These are phyloP conservation scores for Harpalus rufipes DNA, from an alignment of 2,888 invertebrate species.

Conservation along the genomic window DNA sequence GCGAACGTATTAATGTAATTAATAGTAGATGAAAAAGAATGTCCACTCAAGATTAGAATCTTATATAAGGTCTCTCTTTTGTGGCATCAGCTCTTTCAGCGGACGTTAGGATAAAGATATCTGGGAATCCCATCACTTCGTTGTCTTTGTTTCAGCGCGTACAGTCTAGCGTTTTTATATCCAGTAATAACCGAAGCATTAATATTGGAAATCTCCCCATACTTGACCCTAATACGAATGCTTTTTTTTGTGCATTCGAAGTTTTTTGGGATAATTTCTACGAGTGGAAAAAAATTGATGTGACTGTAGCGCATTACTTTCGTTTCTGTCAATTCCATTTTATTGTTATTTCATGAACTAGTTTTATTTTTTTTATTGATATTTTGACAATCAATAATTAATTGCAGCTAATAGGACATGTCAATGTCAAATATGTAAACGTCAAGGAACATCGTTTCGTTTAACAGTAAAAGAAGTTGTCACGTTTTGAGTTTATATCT, in stretches of 20 bases:
- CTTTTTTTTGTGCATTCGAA: conserved; percentile 19
- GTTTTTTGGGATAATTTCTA: too few relatives aligned
- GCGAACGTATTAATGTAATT: conserved; percentile 27
- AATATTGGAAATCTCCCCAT: conserved; percentile 43
- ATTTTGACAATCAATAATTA: too few relatives aligned
- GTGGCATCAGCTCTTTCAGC: conserved; percentile 27
- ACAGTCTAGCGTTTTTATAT: conserved; percentile 30
- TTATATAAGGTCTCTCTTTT: conserved; percentile 22
- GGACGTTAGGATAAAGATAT: conserved; percentile 18
- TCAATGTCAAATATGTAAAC: too few relatives aligned
- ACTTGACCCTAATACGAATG: conserved; percentile 47
- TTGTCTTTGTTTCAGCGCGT: conserved; percentile 30
- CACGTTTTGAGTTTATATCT: too few relatives aligned
- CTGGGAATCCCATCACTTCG: conserved; percentile 24
- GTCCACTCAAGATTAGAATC: conserved; percentile 41
- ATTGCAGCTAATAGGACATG: too few relatives aligned
- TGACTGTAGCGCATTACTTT: too few relatives aligned
- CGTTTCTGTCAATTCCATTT: too few relatives aligned
- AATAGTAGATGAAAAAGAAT: conserved; percentile 40
- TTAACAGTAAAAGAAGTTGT: too few relatives aligned
- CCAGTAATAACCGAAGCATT: conserved; percentile 40
- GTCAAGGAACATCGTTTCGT: too few relatives aligned
- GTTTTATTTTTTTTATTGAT: too few relatives aligned
- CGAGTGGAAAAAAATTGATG: too few relatives aligned
- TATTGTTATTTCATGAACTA: too few relatives aligned